Conservation (phyloP, 2,888 invertebrate species). For the Ashinkailepas kermadecensis region DNA sequence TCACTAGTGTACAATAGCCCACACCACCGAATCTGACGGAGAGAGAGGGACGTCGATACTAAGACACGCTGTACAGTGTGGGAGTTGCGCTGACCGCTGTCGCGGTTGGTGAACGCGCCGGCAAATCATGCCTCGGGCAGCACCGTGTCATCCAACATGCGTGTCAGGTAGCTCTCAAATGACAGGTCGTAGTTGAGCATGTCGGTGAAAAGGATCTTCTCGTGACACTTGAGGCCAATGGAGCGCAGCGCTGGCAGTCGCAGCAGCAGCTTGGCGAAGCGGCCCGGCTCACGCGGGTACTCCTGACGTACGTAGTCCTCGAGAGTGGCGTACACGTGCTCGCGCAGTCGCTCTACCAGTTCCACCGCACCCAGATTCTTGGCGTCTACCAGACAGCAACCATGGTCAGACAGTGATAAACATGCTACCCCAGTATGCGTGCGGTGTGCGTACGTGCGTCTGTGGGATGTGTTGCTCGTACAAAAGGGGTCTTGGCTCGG, state of each 20-base stretch:
- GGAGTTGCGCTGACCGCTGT: neutral
- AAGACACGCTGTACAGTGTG: neutral
- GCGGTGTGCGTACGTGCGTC: too few species aligned
- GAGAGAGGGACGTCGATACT: neutral
- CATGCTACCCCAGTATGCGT: too few species aligned
- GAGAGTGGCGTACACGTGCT: slow-evolving; percentile 88
- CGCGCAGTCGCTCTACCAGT: slow-evolving; percentile 70
- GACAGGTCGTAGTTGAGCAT: slow-evolving; percentile 55
- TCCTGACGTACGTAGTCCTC: slow-evolving; percentile 88
- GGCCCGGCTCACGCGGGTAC: slow-evolving; percentile 83
- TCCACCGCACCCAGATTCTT: slow-evolving; percentile 72
- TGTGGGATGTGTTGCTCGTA: too few species aligned
- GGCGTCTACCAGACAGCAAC: slow-evolving; percentile 56
- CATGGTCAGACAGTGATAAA: too few species aligned
- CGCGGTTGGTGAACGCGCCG: neutral
- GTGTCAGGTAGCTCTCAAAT: neutral
- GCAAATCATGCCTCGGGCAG: neutral
- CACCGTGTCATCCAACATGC: slow-evolving; percentile 3
- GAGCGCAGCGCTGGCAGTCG: slow-evolving; percentile 82
- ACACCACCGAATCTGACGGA: neutral
- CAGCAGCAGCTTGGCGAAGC: slow-evolving; percentile 88
- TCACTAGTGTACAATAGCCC: neutral
- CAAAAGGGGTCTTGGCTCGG: too few species aligned
- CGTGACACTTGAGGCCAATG: slow-evolving; percentile 86
- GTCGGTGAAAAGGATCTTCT: slow-evolving; percentile 90